These are phyloP conservation scores for Nothocercus julius DNA, from an alignment of 2,113 vertebrate genomes.

Conservation along the genomic window DNA sequence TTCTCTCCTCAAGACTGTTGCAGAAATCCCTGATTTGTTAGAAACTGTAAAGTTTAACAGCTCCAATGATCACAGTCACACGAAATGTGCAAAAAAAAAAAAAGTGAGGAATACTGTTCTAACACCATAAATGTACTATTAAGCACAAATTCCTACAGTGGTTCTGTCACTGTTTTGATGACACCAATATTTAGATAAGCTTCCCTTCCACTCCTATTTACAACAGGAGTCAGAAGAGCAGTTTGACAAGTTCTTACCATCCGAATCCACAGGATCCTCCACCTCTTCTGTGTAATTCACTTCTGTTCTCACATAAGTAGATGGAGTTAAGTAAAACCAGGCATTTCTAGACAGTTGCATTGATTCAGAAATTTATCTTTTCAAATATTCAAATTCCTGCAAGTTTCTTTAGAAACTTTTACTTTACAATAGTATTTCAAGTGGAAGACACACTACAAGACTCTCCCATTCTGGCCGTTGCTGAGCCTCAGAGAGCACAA, in stretches of 20 bases:
- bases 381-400: neutral
- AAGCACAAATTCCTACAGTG: neutral
- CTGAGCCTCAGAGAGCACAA: neutral
- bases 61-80: neutral
- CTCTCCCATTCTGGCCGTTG: neutral
- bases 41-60: neutral
- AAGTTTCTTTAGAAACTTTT: neutral
- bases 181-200: neutral
- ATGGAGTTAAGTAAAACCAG: slow-evolving; percentile 75
- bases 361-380: neutral
- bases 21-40: neutral
- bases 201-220: neutral
- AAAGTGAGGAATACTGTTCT: neutral
- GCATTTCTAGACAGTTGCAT: neutral
- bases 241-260: slow-evolving; percentile 80
- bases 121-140: neutral
- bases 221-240: neutral
- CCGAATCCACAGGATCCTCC: slow-evolving; percentile 95
- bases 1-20: neutral
- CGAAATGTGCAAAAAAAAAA: neutral
- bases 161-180: neutral
- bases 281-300: slow-evolving; percentile 99
- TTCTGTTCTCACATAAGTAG: slow-evolving; percentile 97
- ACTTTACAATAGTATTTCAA: neutral
- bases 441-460: neutral